Conservation (phyloP, 2,113 vertebrate genomes). For the Pterocles gutturalis region DNA sequence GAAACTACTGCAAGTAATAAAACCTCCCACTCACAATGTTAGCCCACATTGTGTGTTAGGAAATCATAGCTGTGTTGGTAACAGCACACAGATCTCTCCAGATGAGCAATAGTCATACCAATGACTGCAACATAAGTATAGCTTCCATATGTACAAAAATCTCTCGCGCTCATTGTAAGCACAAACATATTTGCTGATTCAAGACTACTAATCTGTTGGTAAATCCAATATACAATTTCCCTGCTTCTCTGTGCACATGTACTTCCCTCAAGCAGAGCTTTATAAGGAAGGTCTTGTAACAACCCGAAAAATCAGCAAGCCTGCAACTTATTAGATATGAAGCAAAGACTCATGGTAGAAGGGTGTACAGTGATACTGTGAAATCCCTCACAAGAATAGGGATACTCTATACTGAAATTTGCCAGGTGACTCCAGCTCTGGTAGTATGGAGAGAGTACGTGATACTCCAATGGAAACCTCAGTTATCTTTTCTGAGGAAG, state of each 20-base stretch:
- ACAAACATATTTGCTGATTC: background rate
- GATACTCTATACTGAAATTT: background rate
- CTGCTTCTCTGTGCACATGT: background rate
- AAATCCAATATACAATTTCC: background rate
- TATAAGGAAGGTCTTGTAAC: background rate
- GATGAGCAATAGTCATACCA: background rate
- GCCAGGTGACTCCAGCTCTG: background rate
- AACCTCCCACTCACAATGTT: background rate
- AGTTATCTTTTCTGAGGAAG: background rate
- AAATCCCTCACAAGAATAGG: background rate
- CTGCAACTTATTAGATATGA: background rate
- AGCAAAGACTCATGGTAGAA: background rate
- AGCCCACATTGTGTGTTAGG: background rate
- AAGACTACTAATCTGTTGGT: background rate
- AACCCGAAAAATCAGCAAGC: background rate
- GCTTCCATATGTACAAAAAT: background rate
- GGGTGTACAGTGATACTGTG: background rate
- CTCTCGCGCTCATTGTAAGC: rapidly evolving
- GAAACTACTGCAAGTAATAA: background rate
- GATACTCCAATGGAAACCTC: background rate
- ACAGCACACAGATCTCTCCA: background rate
- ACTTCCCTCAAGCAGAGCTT: background rate
- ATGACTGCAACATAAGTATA: background rate
- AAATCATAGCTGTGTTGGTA: background rate
- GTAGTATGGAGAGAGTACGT: background rate